These are phyloP conservation scores for Champsocephalus esox DNA, from an alignment of 2,797 vertebrate genomes.

Conservation along the genomic window DNA sequence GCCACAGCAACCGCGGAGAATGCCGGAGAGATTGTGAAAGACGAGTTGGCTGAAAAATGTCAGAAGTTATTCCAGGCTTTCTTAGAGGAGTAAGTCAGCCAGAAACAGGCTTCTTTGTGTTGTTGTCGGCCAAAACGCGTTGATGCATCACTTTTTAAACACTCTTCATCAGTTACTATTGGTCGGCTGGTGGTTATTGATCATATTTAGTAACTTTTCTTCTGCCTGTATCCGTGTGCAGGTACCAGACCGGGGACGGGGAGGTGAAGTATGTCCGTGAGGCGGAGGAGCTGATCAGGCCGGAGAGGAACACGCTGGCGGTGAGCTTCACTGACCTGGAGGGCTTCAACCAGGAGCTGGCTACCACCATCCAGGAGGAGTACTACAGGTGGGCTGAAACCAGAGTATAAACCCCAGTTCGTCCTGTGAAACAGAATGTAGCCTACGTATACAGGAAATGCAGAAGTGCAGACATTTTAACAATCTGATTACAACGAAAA, in stretches of 20 bases:
- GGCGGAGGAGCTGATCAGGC: conserved; percentile 95
- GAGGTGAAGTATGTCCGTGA: conserved; percentile 94
- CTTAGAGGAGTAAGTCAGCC: conserved; percentile 93
- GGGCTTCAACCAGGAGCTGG: conserved; percentile 97
- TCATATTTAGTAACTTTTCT: not conserved
- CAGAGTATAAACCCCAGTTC: too few species aligned
- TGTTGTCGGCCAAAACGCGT: not conserved
- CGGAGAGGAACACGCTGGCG: conserved; percentile 94
- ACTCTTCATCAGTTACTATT: too few species aligned
- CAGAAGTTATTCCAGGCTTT: conserved; percentile 98
- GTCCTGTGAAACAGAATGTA: too few species aligned
- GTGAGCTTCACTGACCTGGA: conserved; percentile 95
- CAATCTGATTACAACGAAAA: too few species aligned
- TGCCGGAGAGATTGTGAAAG: conserved; percentile 87
- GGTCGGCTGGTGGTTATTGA: accelerated
- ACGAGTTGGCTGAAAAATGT: conserved; percentile 97
- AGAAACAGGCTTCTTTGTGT: conserved; percentile 5
- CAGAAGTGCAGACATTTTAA: too few species aligned
- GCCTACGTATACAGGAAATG: too few species aligned
- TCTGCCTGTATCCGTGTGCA: conserved; percentile 52
- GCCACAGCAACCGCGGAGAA: conserved; percentile 80
- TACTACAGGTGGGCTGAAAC: conserved; percentile 91
- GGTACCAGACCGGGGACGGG: conserved; percentile 93
- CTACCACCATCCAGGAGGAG: conserved; percentile 97
- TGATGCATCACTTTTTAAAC: too few species aligned